Conservation (phyloP, 1,140 invertebrate species). For the Subanguina moxae region DNA sequence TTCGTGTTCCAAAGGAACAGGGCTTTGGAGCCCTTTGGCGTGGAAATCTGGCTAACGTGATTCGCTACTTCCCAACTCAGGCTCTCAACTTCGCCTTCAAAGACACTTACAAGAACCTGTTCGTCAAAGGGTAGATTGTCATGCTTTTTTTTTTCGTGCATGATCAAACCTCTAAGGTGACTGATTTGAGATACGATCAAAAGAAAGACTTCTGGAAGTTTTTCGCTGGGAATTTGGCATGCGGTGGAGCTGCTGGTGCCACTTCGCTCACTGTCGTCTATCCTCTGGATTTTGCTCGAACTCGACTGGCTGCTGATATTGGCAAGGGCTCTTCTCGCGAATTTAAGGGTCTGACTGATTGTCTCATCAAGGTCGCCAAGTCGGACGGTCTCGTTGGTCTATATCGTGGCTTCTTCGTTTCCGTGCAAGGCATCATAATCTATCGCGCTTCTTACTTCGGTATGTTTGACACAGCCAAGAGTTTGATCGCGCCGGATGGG, state of each 20-base stretch:
- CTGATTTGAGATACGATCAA: conserved; percentile 65
- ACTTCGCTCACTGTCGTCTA: conserved; percentile 60
- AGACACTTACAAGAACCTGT: conserved; percentile 48
- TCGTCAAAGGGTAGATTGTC: conserved; percentile 65
- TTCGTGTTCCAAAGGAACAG: too few relatives aligned
- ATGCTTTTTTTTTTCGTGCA: background rate
- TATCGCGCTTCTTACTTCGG: conserved; percentile 60
- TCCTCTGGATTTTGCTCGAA: conserved; percentile 60
- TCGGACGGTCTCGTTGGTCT: conserved; percentile 58
- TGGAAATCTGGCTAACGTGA: conserved; percentile 47
- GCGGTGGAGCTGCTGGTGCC: conserved; percentile 58
- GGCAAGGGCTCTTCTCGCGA: conserved; percentile 52
- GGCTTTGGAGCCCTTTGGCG: conserved; percentile 42
- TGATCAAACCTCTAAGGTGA: background rate
- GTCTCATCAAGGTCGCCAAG: conserved; percentile 57
- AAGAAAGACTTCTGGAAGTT: conserved; percentile 79
- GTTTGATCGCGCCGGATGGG: conserved; percentile 48
- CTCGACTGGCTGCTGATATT: conserved; percentile 58
- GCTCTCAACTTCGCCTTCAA: conserved; percentile 54
- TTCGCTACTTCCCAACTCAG: conserved; percentile 49
- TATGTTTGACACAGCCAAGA: conserved; percentile 59
- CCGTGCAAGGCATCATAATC: conserved; percentile 60
- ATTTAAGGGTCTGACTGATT: conserved; percentile 59
- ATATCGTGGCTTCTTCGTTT: conserved; percentile 60
- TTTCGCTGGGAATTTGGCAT: conserved; percentile 67